These are phyloP conservation scores for Drosophila yooni DNA, from an alignment of 2,888 invertebrate genomes.

Conservation along the genomic window DNA sequence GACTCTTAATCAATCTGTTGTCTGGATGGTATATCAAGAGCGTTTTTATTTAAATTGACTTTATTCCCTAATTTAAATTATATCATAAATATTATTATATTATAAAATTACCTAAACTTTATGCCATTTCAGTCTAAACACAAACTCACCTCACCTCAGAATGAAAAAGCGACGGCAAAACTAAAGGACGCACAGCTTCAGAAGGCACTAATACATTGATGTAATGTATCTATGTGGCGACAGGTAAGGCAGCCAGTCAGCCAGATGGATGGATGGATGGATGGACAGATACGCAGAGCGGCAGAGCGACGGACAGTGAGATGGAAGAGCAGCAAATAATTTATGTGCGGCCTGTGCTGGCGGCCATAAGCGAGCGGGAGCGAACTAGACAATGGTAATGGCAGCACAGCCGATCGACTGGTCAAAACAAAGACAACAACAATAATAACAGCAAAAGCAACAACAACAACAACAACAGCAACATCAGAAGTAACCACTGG, in stretches of 20 bases:
- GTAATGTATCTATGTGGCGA: conserved; percentile 48
- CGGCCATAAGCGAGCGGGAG: conserved; percentile 58
- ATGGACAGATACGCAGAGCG: conserved; percentile 23
- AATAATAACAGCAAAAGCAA: conserved; percentile 33
- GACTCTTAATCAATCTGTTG: conserved; percentile 9
- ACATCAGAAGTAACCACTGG: conserved; percentile 49
- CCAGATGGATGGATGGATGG: conserved; percentile 3
- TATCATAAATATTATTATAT: neutral
- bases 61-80: neutral
- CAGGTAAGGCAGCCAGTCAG: conserved; percentile 61
- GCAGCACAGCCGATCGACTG: conserved; percentile 66
- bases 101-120: neutral
- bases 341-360: conserved; percentile 63
- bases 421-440: conserved; percentile 69
- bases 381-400: conserved; percentile 50
- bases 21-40: neutral
- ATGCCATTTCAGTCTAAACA: neutral
- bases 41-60: neutral
- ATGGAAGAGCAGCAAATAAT: conserved; percentile 51
- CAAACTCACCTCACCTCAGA: conserved; percentile 29
- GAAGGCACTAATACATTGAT: conserved; percentile 32
- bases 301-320: conserved; percentile 32
- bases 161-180: conserved; percentile 66
- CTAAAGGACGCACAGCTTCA: conserved; percentile 33
- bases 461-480: conserved; percentile 27